Percentiles rank a stretch among this genome's conserved stretches.
phyloP scores from a whole-genome alignment of 2,113 vertebrate species.

The mouse (Mus musculus) region GRCm39 chr6:84762501-84763000 shows the following conservation, averaged over 20 bases:
- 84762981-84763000: constrained; percentile 26
- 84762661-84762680: neutral
- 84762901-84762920: neutral
- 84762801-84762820: neutral
- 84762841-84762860: neutral
- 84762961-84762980: constrained; percentile 33
- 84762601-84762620: constrained; percentile 30
- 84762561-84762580: neutral
- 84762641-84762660: neutral
- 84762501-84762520: constrained; percentile 30
- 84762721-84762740: neutral
- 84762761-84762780: too few species aligned
- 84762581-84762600: constrained; percentile 14
- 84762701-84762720: neutral
- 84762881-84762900: neutral
- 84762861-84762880: neutral
- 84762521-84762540: neutral
- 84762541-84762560: neutral
- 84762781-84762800: neutral
- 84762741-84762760: neutral
- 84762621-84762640: constrained; percentile 34
- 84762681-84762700: neutral
- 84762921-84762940: neutral
- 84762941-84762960: neutral
- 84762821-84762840: neutral